Base-by-base conservation (phyloP, 2,888 invertebrate genomes). In the Chloromyia formosa region DNA sequence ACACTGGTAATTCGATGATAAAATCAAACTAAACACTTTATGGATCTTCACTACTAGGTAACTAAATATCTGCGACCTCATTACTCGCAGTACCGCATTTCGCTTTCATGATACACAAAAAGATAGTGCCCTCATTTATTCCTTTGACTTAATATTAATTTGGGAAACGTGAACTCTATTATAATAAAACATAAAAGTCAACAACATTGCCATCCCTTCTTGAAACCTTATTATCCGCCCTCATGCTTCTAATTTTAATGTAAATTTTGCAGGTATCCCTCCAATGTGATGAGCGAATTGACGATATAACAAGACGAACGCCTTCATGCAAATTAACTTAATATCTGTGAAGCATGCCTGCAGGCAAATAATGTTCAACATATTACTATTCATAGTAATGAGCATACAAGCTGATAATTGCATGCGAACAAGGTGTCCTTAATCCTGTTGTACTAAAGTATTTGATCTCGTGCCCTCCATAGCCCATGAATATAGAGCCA, bases 391-490 rank as follows among this genome's bases (percentile, higher is more conserved):
- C 2, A 49, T 66, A 12, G 1, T 66, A 49, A 22, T 66, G 35
- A 66, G 18, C 35, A 22, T 66, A 66, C 66, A 66, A 49, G 66
- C 66, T 66, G 66, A 49, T 66, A 66, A 66, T 66, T 49, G 66
- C 66, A 18, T 49, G 45, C 66, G 42, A 71, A 58, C 56, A 56
- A 56, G 56, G 71, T 56, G 71, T 40, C 35, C 18, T n/a, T 71
- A 58, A 58, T 58, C 40, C 66, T 20, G 22, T 18, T 42, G 20
- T 16, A 45, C 27, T 35, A 35, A 45, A 3, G 22, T 66, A 22
- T 66, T 45, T 22, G n/a, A 20, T 49, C 22, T 7, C 14, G 2
- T 10, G 35, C 16, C 23, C 49, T 66, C 18, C 14, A 40, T 16
- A 4, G 5, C 62, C 62, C 62, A 35, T 7, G 3, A 35, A n/a